A percentile compares a stretch with the other conserved stretches of the same genome.
Evolutionary conservation across 2,888 invertebrate genomes (phyloP).

Genomic region (Scrobipalpa atriplicella): DNA sequence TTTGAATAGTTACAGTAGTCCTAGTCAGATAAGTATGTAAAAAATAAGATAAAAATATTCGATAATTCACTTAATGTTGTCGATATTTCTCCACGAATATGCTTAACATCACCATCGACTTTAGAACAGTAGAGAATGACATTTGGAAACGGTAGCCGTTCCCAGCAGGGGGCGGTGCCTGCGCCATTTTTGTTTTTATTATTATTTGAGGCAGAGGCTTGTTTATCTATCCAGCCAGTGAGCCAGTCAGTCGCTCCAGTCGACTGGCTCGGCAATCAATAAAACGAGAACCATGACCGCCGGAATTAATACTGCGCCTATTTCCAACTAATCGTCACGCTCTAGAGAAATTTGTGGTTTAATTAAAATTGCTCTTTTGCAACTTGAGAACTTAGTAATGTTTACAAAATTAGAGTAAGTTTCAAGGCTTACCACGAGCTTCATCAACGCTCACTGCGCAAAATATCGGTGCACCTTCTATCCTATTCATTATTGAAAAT

Average conservation of each 20-base stretch:
- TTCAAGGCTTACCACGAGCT: background rate
- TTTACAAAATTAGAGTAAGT: background rate
- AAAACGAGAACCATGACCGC: conserved; percentile 73
- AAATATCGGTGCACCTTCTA: background rate
- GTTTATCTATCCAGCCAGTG: conserved; percentile 67
- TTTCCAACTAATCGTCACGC: conserved; percentile 52
- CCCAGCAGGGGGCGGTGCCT: conserved; percentile 77
- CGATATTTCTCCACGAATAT: conserved; percentile 42
- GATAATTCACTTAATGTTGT: background rate
- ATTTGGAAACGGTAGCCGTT: conserved; percentile 77
- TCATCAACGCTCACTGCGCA: background rate
- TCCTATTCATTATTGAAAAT: background rate
- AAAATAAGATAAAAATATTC: too few species aligned
- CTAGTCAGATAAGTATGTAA: too few species aligned
- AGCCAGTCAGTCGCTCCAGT: conserved; percentile 59
- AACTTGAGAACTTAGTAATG: background rate
- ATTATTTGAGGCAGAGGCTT: conserved; percentile 65
- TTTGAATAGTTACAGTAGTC: too few species aligned
- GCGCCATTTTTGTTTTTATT: conserved; percentile 75
- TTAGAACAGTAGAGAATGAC: conserved; percentile 67
- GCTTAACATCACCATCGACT: conserved; percentile 36
- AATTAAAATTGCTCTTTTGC: conserved; percentile 51
- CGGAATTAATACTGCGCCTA: conserved; percentile 67
- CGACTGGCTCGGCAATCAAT: conserved; percentile 78
- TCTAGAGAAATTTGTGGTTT: conserved; percentile 43